A percentile compares a stretch with the other conserved stretches of the same genome.
These are phyloP conservation scores for Drosophila borborema DNA, from an alignment of 2,888 invertebrate genomes.

Conservation along the genomic window DNA sequence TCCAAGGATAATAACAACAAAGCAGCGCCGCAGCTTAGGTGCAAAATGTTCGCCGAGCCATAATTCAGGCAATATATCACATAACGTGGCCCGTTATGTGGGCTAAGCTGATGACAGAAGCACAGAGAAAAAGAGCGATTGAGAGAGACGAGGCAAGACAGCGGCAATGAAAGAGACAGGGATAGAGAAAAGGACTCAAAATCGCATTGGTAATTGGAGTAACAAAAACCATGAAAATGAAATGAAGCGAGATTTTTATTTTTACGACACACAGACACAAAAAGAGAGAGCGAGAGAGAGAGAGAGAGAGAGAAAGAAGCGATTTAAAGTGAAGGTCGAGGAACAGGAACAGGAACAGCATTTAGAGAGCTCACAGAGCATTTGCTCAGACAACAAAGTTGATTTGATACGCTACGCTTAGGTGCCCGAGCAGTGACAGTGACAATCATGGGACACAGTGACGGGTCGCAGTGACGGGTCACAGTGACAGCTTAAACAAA, in stretches of 20 bases:
- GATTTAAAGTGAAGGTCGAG: constrained; percentile 65
- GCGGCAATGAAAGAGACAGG: neutral
- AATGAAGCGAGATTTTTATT: constrained; percentile 65
- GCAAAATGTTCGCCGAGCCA: constrained; percentile 50
- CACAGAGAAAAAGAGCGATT: neutral
- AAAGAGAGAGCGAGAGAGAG: constrained; percentile 28
- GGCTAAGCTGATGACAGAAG: constrained; percentile 55
- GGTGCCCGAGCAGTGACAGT: constrained; percentile 7
- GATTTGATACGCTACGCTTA: constrained; percentile 30
- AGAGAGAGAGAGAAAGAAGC: constrained; percentile 26
- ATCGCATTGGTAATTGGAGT: constrained; percentile 63
- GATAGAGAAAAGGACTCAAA: constrained; percentile 4
- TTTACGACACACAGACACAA: constrained; percentile 54
- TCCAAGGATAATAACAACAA: constrained; percentile 52
- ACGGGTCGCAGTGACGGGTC: constrained; percentile 14
- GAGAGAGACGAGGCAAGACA: neutral
- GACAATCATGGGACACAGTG: constrained; percentile 9
- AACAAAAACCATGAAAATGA: constrained; percentile 62
- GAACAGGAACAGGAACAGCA: neutral
- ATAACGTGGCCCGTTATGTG: constrained; percentile 63
- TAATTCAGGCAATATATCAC: constrained; percentile 53
- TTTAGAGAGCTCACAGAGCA: constrained; percentile 7
- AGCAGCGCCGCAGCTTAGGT: constrained; percentile 58
- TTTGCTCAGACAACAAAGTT: constrained; percentile 19
- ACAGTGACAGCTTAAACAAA: constrained; percentile 16